phyloP scores from a whole-genome alignment of 1,140 invertebrate genomes.

The Listronotus oregonensis region DNA sequence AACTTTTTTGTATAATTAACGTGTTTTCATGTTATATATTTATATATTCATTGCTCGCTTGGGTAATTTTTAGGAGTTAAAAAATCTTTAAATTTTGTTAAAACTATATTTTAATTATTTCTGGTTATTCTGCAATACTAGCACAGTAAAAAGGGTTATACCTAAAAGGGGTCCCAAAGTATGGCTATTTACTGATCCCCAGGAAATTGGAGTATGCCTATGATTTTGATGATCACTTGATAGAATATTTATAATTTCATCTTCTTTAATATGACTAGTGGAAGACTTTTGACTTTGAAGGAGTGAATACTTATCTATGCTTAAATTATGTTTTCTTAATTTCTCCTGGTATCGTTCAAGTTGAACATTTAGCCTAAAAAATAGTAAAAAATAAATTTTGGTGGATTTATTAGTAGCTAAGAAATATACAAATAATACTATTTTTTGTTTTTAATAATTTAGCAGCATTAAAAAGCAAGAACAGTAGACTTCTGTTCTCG shows the following conservation, averaged over 20 bases:
- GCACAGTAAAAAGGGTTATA: background rate
- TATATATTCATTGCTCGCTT: too few relatives aligned
- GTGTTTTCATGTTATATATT: too few relatives aligned
- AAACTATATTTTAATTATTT: too few relatives aligned
- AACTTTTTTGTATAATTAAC: too few relatives aligned
- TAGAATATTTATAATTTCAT: constrained; percentile 38
- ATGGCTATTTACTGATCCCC: constrained; percentile 63
- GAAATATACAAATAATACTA: too few relatives aligned
- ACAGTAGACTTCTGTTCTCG: too few relatives aligned
- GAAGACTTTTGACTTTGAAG: constrained; percentile 14
- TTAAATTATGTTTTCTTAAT: constrained; percentile 54
- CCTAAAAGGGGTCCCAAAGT: constrained; percentile 48
- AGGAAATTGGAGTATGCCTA: constrained; percentile 53
- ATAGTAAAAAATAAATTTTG: background rate
- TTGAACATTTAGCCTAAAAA: constrained; percentile 67
- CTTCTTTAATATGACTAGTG: constrained; percentile 45
- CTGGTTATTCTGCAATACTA: too few relatives aligned
- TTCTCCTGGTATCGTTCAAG: constrained; percentile 71
- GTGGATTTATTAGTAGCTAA: too few relatives aligned
- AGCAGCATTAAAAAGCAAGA: too few relatives aligned
- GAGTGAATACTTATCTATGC: constrained; percentile 31
- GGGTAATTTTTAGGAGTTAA: too few relatives aligned
- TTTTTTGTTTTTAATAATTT: too few relatives aligned
- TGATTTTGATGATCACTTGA: constrained; percentile 48
- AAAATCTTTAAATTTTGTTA: too few relatives aligned